Evolutionary conservation across 2,113 vertebrate genomes (phyloP).

Genomic region (Mionectes macconnelli): DNA sequence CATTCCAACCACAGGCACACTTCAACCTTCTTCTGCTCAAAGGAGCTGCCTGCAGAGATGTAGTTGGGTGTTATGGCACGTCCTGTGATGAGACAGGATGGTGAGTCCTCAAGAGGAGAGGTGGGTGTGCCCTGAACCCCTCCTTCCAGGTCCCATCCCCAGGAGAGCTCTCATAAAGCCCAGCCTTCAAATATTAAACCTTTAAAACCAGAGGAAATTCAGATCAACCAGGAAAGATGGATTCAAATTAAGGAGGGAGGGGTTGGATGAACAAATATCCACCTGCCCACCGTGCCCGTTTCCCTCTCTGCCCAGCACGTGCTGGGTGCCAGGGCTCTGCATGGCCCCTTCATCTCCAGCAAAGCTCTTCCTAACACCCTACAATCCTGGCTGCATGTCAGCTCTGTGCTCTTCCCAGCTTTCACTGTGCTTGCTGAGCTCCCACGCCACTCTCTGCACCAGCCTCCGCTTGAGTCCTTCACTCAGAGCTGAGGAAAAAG

Average conservation of each 20-base stretch:
- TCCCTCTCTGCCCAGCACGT: background rate
- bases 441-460: background rate
- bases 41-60: background rate
- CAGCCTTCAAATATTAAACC: background rate
- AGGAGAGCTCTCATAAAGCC: background rate
- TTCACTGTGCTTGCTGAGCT: background rate
- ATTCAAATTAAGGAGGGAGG: background rate
- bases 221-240: background rate
- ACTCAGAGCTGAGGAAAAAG: background rate
- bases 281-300: fast-evolving
- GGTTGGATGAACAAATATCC: background rate
- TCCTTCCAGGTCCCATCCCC: background rate
- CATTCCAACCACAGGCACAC: background rate
- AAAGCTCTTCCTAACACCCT: background rate
- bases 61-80: background rate
- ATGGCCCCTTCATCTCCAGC: background rate
- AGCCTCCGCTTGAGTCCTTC: background rate
- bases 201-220: background rate
- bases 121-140: background rate
- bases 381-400: background rate
- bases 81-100: background rate
- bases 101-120: fast-evolving
- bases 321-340: background rate
- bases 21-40: background rate
- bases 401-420: background rate